Base-by-base conservation (phyloP, 2,113 vertebrate genomes). In the Proterorhinus semilunaris region DNA sequence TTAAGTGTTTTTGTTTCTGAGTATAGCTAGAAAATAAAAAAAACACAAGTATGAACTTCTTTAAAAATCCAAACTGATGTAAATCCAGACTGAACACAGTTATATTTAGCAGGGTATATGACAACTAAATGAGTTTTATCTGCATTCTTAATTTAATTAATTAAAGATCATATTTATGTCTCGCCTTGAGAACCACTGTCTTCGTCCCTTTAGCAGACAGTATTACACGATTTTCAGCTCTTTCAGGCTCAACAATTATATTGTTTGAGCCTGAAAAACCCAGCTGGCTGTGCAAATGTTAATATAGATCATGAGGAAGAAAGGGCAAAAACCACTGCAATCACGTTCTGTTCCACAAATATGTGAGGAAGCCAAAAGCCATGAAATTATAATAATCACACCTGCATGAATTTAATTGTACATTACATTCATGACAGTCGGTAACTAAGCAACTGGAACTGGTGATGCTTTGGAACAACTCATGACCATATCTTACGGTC, bases 401-500 rank as follows among this genome's bases (percentile, higher is more conserved):
- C 62, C 54, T 68, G 58, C 44, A 11, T 53, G 10, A 36, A 36
- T 48, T 7, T 3, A 6, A 67, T 12, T 47, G 12, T 44, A 58
- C 7, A 13, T 52, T 65, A 5, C 27, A 36, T 36, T 43, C 62
- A 10, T n/a, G 36, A 43, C 44, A 72, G 55, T 45, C 69, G n/a
- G n/a, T 65, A 42, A 27, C 12, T 46, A 68, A 54, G 45, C 4
- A 10, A 42, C 50, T 49, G 43, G 10, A 21, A 45, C 48, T 51
- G 17, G 43, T 52, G 65, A 44, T 36, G 69, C 42, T 79, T n/a
- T 61, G 49, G 45, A 69, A 59, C 46, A 16, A 63, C 27, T 36
- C 47, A 43, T 46, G 15, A 44, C n/a, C n/a, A n/a, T 13, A 11
- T 13, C 6, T 17, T 53, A 53, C 16, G 9, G 9, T 55, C 10